phyloP scores from a whole-genome alignment of 1,140 invertebrate genomes.

The Medauroidea extradentata region DNA sequence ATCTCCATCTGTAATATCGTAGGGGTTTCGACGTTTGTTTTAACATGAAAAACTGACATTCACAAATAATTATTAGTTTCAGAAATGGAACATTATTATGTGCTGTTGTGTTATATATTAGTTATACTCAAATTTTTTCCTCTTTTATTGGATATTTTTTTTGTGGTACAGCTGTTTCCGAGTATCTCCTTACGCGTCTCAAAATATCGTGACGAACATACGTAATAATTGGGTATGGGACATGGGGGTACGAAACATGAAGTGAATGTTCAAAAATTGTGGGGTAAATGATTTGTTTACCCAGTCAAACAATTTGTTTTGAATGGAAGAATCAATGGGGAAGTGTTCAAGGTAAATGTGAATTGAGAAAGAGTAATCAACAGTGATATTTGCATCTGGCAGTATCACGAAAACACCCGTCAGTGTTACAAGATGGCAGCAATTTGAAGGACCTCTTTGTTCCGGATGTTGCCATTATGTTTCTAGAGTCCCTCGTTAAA shows the following conservation, averaged over 20 bases:
- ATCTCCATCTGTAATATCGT: too few relatives aligned
- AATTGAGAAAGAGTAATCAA: neutral
- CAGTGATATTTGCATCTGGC: conserved; percentile 8
- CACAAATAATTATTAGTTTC: too few relatives aligned
- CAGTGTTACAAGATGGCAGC: conserved; percentile 19
- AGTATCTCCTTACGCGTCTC: neutral
- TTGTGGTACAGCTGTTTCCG: neutral
- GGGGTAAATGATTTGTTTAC: conserved; percentile 21
- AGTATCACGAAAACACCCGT: conserved; percentile 14
- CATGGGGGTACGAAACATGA: conserved; percentile 12
- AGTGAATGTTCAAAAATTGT: conserved; percentile 16
- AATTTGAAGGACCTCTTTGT: conserved; percentile 23
- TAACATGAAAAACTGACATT: too few relatives aligned
- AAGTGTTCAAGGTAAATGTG: conserved; percentile 11
- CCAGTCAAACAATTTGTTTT: conserved; percentile 12
- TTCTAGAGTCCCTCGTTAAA: conserved; percentile 16
- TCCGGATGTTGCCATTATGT: conserved; percentile 22
- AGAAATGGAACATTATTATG: too few relatives aligned
- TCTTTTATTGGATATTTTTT: too few relatives aligned
- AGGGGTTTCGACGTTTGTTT: too few relatives aligned
- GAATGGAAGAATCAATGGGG: conserved; percentile 8
- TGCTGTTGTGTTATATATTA: too few relatives aligned
- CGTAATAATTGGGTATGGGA: conserved; percentile 7
- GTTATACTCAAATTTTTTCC: too few relatives aligned
- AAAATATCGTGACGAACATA: conserved; percentile 11